Conservation (phyloP, 2,888 invertebrate genomes). For the Drosophila imparisetae region DNA sequence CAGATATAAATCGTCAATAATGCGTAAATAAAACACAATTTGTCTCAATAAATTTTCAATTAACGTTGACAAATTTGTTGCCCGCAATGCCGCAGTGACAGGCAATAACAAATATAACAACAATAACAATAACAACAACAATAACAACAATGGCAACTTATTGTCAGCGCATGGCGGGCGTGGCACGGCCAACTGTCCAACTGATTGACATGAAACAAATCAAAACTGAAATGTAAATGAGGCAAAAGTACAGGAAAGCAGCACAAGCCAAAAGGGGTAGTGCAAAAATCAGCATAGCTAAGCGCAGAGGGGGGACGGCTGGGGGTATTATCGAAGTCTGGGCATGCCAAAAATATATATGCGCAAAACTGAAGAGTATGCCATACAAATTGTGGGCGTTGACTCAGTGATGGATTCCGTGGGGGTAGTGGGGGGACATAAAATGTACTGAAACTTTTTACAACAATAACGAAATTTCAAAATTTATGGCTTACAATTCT, state of each 20-base stretch:
- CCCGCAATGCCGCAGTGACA: constrained; percentile 45
- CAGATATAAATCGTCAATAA: constrained; percentile 42
- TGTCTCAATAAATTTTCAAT: constrained; percentile 80
- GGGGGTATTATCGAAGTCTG: not conserved
- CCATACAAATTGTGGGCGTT: constrained; percentile 24
- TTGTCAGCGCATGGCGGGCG: constrained; percentile 35
- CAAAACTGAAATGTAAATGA: constrained; percentile 79
- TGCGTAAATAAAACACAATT: constrained; percentile 66
- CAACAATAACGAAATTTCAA: not conserved
- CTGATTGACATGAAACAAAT: constrained; percentile 77
- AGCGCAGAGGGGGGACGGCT: not conserved
- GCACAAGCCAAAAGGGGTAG: constrained; percentile 16
- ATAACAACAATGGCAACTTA: constrained; percentile 21
- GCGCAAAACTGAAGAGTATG: constrained; percentile 38
- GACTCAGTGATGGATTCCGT: not conserved
- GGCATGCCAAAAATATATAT: constrained; percentile 25
- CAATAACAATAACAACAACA: constrained; percentile 5
- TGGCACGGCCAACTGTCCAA: constrained; percentile 55
- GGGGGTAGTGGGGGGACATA: no score
- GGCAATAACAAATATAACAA: constrained; percentile 20
- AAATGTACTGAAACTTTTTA: not conserved
- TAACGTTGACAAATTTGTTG: constrained; percentile 63
- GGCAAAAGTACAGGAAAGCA: constrained; percentile 25
- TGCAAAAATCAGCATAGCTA: constrained; percentile 5
- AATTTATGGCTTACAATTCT: not conserved